Evolutionary conservation across 2,113 vertebrate species (phyloP).

Genomic region (Crotalus helleri): DNA sequence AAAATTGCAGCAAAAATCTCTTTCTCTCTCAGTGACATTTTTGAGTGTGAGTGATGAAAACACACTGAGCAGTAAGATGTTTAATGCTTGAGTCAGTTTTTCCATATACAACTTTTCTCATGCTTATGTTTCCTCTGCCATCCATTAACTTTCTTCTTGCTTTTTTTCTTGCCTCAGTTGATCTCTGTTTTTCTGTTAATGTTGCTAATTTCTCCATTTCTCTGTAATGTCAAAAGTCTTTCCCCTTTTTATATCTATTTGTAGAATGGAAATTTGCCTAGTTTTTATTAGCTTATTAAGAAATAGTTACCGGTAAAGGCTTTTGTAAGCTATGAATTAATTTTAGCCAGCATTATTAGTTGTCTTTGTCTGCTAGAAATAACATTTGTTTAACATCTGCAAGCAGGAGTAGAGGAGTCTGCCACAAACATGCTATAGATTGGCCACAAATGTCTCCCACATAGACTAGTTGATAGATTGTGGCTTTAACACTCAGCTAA

Average conservation of each 20-base stretch:
- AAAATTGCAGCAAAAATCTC: constrained; percentile 16
- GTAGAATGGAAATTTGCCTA: background rate
- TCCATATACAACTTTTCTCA: constrained; percentile 56
- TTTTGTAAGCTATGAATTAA: background rate
- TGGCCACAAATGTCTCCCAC: background rate
- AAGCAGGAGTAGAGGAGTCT: background rate
- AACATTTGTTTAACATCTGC: background rate
- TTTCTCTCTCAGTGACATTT: background rate
- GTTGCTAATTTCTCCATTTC: constrained; percentile 10
- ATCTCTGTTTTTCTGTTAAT: constrained; percentile 5
- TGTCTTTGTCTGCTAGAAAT: background rate
- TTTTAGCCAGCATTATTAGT: background rate
- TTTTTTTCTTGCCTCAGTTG: constrained; percentile 5
- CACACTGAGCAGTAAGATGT: constrained; percentile 34
- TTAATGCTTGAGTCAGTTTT: constrained; percentile 60
- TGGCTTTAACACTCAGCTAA: background rate
- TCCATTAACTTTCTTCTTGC: constrained; percentile 1
- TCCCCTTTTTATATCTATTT: background rate
- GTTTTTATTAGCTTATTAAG: background rate
- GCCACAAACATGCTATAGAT: background rate
- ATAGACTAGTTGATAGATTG: background rate
- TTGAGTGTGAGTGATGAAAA: background rate
- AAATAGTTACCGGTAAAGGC: background rate
- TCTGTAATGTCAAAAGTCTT: background rate
- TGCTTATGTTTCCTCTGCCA: constrained; percentile 51